Evolutionary conservation across 2,797 vertebrate genomes (phyloP).

Genomic region (Oreortyx pictus): DNA sequence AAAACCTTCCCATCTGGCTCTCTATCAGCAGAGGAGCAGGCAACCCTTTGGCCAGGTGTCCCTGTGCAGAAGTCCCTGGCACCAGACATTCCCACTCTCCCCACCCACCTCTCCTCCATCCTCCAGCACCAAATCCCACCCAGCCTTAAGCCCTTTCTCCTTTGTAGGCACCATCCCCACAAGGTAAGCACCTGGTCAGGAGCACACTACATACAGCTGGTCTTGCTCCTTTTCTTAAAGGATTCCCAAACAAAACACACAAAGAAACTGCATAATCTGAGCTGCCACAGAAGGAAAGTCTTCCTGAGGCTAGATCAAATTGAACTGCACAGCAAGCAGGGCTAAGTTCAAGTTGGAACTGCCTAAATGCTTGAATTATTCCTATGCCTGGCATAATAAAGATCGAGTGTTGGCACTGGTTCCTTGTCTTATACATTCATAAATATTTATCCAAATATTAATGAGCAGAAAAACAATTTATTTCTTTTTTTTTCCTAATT

Average conservation of each 20-base stretch:
- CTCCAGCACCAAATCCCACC: too few relatives aligned
- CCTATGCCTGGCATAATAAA: constrained; percentile 40
- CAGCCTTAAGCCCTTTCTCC: background rate
- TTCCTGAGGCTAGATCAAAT: background rate
- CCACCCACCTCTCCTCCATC: too few relatives aligned
- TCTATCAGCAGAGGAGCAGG: background rate
- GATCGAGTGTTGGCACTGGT: constrained; percentile 47
- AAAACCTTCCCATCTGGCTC: background rate
- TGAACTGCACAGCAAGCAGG: background rate
- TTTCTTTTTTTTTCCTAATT: constrained; percentile 66
- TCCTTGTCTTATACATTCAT: constrained; percentile 1
- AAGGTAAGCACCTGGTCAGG: background rate
- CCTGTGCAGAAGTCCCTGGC: background rate
- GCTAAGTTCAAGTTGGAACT: constrained; percentile 11
- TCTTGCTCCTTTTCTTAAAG: background rate
- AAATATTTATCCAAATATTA: constrained; percentile 48
- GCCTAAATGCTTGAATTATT: constrained; percentile 38
- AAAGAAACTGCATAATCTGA: background rate
- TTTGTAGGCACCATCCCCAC: background rate
- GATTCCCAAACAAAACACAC: background rate
- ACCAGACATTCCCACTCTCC: background rate
- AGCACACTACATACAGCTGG: background rate
- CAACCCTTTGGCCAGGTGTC: background rate
- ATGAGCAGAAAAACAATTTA: constrained; percentile 53
- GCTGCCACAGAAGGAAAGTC: background rate